phyloP scores from a whole-genome alignment of 1,140 invertebrate genomes.

The Anoplophora glabripennis region DNA sequence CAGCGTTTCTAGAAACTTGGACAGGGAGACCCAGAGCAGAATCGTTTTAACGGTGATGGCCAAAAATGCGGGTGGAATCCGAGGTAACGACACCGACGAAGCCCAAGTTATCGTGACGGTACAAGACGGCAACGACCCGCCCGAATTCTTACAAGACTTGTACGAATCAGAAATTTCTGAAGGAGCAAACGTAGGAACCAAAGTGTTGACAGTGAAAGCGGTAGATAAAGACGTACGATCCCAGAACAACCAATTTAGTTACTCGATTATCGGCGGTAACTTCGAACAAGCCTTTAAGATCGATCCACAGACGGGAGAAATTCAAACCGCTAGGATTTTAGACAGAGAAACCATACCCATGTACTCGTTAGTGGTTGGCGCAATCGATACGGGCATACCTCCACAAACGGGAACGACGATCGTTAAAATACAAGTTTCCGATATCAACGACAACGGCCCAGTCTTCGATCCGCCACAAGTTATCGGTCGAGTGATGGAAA shows the following conservation, averaged over 20 bases:
- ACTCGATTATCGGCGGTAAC: conserved; percentile 85
- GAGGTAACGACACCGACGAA: conserved; percentile 92
- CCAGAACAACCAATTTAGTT: conserved; percentile 90
- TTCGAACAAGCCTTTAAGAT: conserved; percentile 80
- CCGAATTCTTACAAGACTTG: conserved; percentile 75
- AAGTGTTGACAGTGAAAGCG: conserved; percentile 77
- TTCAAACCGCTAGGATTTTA: conserved; percentile 71
- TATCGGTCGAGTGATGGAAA: conserved; percentile 77
- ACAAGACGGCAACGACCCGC: conserved; percentile 94
- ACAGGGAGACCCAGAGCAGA: conserved; percentile 87
- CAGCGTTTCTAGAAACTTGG: conserved; percentile 75
- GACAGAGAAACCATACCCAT: conserved; percentile 77
- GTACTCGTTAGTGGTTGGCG: conserved; percentile 83
- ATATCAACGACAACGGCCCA: conserved; percentile 94
- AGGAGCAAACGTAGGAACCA: conserved; percentile 67
- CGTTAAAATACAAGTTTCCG: conserved; percentile 72
- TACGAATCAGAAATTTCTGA: conserved; percentile 80
- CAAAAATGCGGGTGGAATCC: conserved; percentile 89
- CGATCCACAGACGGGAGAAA: conserved; percentile 79
- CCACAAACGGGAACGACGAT: conserved; percentile 84
- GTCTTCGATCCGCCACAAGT: conserved; percentile 70
- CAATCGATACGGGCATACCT: conserved; percentile 83
- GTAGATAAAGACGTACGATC: conserved; percentile 87
- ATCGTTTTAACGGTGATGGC: conserved; percentile 89
- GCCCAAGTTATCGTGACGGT: conserved; percentile 90